Base-by-base conservation (phyloP, 2,113 vertebrate species). In the Notarius quadriscutis region DNA sequence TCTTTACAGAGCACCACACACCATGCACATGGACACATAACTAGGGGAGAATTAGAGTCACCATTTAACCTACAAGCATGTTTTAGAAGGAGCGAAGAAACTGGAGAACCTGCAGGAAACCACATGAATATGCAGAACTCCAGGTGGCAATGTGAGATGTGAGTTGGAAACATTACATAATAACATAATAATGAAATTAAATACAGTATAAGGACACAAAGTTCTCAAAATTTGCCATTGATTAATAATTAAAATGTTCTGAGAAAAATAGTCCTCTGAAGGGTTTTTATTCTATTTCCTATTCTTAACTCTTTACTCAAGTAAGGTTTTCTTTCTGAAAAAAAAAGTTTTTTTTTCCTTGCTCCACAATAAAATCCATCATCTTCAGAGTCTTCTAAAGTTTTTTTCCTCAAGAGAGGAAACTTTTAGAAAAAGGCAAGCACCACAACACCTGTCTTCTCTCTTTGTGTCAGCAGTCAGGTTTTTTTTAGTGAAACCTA, bases 381-480 rank as follows among this genome's bases (percentile, higher is more conserved):
- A 34, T 27, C 25, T 78, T 50, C 5, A 15, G 15, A 65, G 17
- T 85, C 34, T 62, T 86, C 10, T n/a, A 81, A 87, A 87, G 78
- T 81, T 81, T 55, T 55, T n/a, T 53, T 53, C 12, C 10, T 51
- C 65, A 74, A 60, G 51, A 87, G 78, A 87, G 14, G 34, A 78
- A 82, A 87, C 85, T 74, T 87, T 87, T 58, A 12, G 15, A 60
- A 62, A 82, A 71, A 81, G 22, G 34, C 78, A 60, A 12, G 53
- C 30, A 67, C 20, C 63, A 25, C 50, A 81, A 79, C 62, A 86
- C 50, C 34, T 87, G 30, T 65, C 53, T 81, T 87, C 63, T n/a
- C 50, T 87, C 85, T 60, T 48, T 50, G 65, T 60, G 53, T 87
- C 78, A 81, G 53, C 65, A 81, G 65, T 71, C 63, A 60, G 79